Evolutionary conservation across 2,888 invertebrate genomes (phyloP), one percentile per base, ranked within the genome.

Genomic region (Troides aeacus): DNA sequence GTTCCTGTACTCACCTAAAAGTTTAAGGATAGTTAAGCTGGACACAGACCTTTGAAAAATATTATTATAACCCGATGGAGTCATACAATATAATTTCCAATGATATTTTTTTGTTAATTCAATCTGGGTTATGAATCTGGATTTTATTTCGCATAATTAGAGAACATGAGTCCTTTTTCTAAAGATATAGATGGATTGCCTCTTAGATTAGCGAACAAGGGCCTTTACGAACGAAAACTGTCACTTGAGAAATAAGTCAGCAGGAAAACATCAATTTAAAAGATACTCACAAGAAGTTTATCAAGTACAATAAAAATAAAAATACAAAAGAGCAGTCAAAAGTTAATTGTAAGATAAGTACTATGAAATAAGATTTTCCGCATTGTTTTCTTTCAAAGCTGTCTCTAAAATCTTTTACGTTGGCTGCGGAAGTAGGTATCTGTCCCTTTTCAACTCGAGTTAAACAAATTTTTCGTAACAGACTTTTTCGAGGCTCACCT

Each of bases 381-480:
- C 79, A 77, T 80, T 82, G 79, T 85, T 85, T 85, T 83, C 79
- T 79, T 80, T 79, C 76, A 80, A 79, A 81, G 78, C 80, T 79
- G 83, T 82, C 80, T 74, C 79, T 85, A 81, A 87, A 89, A 88
- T 88, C 84, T 87, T 85, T 86, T 85, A 82, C 84, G 84, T 82
- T 86, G 84, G 81, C 83, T 81, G 74, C 77, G 75, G 73, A 62
- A 56, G 59, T n/a, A 81, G 82, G 82, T 81, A 81, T 84, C 80
- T 85, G 82, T 82, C 86, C 88, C 83, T 87, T 88, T 88, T 89
- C 86, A 87, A 85, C 83, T 85, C 75, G 80, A 87, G 85, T 87
- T 90, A 89, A 89, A 87, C 87, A 89, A 89, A 89, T 90, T 90
- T 89, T 78, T 84, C 80, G 80, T 86, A 89, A 89, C 86, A 88